Percentiles rank a stretch among this genome's conserved stretches.
phyloP scores from a whole-genome alignment of 2,888 invertebrate genomes.

The Scotopteryx bipunctaria region DNA sequence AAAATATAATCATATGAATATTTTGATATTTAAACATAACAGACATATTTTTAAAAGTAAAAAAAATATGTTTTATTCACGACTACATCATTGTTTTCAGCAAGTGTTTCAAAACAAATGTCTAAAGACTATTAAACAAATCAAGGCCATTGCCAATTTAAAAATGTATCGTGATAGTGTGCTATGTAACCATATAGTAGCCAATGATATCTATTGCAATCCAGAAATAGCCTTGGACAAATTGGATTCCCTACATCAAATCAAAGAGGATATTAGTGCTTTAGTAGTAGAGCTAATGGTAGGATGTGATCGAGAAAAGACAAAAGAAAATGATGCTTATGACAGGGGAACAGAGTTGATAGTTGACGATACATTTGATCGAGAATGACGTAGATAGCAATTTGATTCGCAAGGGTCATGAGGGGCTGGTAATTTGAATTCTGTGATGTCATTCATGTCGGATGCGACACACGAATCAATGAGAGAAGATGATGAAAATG shows the following conservation, averaged over 20 bases:
- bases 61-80: too few relatives aligned
- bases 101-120: too few relatives aligned
- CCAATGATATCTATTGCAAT: slow-evolving; percentile 4
- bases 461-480: background rate
- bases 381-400: slow-evolving; percentile 19
- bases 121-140: too few relatives aligned
- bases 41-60: too few relatives aligned
- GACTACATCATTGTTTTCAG: too few relatives aligned
- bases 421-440: slow-evolving; percentile 11
- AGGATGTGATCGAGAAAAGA: background rate
- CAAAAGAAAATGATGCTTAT: slow-evolving; percentile 18
- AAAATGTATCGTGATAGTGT: slow-evolving; percentile 13
- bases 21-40: too few relatives aligned
- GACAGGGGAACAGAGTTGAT: background rate
- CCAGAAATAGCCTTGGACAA: slow-evolving; percentile 11
- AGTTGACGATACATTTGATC: background rate
- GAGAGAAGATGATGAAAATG: background rate
- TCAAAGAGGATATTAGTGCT: background rate
- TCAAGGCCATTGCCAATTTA: background rate
- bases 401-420: slow-evolving; percentile 24
- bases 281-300: slow-evolving; percentile 1
- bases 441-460: slow-evolving; percentile 7
- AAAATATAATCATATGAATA: too few relatives aligned
- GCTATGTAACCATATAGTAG: background rate
- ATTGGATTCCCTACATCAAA: slow-evolving; percentile 2